phyloP scores from a whole-genome alignment of 2,113 vertebrate genomes.

The Onychostruthus taczanowskii region DNA sequence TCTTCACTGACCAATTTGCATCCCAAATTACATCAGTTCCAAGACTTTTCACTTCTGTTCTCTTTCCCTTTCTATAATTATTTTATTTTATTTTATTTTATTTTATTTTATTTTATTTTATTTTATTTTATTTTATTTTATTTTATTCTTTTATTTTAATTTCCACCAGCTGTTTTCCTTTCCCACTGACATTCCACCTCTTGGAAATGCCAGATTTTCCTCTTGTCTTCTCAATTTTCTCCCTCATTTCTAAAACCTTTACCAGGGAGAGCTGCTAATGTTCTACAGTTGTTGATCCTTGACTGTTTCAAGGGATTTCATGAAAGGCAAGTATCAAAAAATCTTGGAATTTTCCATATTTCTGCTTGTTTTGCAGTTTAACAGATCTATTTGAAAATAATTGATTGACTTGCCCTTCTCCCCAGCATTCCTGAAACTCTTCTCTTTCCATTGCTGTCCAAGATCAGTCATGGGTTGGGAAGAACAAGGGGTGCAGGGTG shows the following conservation, averaged over 20 bases:
- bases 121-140: background rate
- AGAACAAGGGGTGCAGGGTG: background rate
- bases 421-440: background rate
- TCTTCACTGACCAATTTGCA: accelerated
- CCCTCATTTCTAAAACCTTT: background rate
- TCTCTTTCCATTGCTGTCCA: background rate
- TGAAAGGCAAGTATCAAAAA: background rate
- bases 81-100: background rate
- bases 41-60: background rate
- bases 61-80: background rate
- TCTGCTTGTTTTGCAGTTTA: background rate
- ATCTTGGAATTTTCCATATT: background rate
- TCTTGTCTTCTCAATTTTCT: background rate
- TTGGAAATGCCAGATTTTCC: background rate
- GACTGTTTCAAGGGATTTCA: background rate
- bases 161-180: background rate
- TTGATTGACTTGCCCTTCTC: accelerated
- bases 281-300: background rate
- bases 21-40: background rate
- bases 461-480: background rate
- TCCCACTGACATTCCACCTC: background rate
- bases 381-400: background rate
- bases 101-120: background rate
- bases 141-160: background rate
- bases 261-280: background rate